Percentiles rank a stretch among this genome's conserved stretches.
phyloP scores from a whole-genome alignment of 2,113 vertebrate species.

The Mirza zaza region DNA sequence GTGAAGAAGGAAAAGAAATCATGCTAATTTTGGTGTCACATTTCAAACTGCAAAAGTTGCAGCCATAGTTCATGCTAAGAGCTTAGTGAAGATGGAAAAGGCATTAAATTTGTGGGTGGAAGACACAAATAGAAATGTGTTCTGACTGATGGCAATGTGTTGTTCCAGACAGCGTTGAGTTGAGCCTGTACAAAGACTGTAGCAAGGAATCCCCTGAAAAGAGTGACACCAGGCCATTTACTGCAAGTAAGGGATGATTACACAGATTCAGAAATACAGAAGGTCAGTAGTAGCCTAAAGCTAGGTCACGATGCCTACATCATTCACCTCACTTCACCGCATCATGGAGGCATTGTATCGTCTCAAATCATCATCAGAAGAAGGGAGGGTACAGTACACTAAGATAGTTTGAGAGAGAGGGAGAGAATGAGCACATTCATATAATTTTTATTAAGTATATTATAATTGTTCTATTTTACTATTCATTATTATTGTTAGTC shows the following conservation, averaged over 20 bases:
- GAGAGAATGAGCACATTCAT: background rate
- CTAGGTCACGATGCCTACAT: background rate
- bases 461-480: background rate
- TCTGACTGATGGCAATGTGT: background rate
- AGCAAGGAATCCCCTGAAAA: background rate
- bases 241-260: background rate
- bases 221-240: background rate
- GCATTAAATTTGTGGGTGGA: background rate
- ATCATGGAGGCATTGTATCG: background rate
- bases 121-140: background rate
- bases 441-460: background rate
- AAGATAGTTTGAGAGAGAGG: background rate
- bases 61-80: background rate
- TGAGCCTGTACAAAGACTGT: background rate
- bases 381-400: background rate
- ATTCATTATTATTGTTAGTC: background rate
- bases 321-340: background rate
- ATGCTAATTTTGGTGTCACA: background rate
- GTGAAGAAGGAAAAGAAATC: background rate
- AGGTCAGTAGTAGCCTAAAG: background rate
- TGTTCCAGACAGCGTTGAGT: background rate
- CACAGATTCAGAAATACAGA: background rate
- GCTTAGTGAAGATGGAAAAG: background rate
- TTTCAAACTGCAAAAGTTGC: background rate
- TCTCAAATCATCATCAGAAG: background rate